Evolutionary conservation across 1,140 invertebrate genomes (phyloP).

Genomic region (Tachypleus tridentatus): DNA sequence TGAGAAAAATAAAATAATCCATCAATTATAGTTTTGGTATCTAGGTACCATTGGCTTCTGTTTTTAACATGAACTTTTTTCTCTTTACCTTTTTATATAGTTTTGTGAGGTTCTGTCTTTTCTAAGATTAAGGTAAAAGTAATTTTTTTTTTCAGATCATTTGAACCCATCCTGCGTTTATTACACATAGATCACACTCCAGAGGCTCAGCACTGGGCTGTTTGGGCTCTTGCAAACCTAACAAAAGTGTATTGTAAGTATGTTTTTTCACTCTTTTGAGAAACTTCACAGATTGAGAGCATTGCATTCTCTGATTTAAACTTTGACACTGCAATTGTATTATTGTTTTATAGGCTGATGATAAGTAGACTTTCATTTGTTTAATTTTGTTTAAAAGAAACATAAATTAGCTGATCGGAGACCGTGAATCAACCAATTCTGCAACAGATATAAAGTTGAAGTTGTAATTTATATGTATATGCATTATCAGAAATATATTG

Average conservation of each 20-base stretch:
- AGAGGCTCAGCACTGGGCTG: constrained; percentile 87
- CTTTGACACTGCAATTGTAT: background rate
- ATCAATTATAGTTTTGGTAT: no score
- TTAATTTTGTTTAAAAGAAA: no score
- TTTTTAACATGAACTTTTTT: no score
- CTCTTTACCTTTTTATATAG: no score
- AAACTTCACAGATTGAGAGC: background rate
- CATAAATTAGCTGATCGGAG: no score
- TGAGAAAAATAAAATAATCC: no score
- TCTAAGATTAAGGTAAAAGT: background rate
- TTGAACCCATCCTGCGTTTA: constrained; percentile 76
- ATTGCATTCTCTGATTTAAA: background rate
- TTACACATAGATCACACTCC: constrained; percentile 67
- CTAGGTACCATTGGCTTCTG: no score
- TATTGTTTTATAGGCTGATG: background rate
- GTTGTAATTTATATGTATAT: constrained; percentile 12
- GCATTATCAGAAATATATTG: no score
- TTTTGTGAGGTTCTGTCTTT: no score
- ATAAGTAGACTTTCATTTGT: no score
- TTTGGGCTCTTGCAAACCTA: constrained; percentile 95
- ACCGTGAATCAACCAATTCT: background rate
- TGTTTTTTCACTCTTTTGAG: background rate
- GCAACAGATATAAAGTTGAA: background rate
- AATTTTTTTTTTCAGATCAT: constrained; percentile 44
- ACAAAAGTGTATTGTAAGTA: constrained; percentile 81